Conservation (phyloP, 2,113 vertebrate genomes). For the Cottus gobio region DNA sequence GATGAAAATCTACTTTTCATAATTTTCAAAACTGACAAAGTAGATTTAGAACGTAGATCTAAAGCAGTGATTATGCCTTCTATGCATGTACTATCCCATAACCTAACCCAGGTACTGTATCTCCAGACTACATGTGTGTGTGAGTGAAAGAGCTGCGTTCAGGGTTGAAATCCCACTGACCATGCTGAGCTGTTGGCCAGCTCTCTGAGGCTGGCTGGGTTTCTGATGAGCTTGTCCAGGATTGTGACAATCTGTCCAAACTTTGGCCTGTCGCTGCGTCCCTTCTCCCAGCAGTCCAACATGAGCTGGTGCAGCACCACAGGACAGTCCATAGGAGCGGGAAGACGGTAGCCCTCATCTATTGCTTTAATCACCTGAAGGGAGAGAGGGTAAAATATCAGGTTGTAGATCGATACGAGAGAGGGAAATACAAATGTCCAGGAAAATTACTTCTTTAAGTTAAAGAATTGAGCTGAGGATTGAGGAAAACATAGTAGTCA, state of each 20-base stretch:
- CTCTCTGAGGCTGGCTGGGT: constrained; percentile 83
- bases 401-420: not conserved
- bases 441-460: not conserved
- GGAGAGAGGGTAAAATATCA: not conserved
- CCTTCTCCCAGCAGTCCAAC: constrained; percentile 87
- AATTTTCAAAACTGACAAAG: constrained; percentile 2
- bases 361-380: constrained; percentile 86
- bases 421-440: not conserved
- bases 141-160: constrained; percentile 8
- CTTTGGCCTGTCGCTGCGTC: constrained; percentile 83
- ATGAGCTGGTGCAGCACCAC: constrained; percentile 86
- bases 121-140: not conserved
- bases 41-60: not conserved
- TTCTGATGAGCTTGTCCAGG: constrained; percentile 86
- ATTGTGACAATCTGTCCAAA: constrained; percentile 87
- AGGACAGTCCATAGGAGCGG: constrained; percentile 87
- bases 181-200: constrained; percentile 85
- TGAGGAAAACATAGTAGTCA: not conserved
- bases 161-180: constrained; percentile 67
- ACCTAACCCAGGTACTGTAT: not conserved
- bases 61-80: not conserved
- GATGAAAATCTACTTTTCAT: not conserved
- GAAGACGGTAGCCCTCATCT: constrained; percentile 86
- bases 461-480: not conserved
- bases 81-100: not conserved